Evolutionary conservation across 2,888 invertebrate species (phyloP), one percentile per base, ranked within the genome.

Genomic region (Callimorpha dominula): DNA sequence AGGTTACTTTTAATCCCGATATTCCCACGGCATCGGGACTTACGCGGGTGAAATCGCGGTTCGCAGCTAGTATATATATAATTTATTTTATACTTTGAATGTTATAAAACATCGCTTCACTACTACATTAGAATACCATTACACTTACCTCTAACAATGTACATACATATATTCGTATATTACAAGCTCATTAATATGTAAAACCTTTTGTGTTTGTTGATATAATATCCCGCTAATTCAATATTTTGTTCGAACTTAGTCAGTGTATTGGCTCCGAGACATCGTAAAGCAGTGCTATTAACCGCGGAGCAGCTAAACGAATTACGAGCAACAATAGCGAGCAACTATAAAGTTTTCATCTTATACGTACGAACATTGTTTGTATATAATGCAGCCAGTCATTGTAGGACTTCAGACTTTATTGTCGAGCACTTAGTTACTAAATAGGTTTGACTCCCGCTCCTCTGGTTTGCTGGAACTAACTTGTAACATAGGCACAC

Each of bases 231-330:
- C 54, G 54, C 52, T 5, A 54, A 63, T 72, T 49, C 57, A 68
- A 64, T 12, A 68, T 52, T 57, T 68, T 43, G 12, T 12, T n/a
- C 14, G 8, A 4, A 49, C 68, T 57, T 57, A 64, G 15, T 40
- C 17, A 6, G 1, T 63, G 31, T 54, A 64, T 68, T 46, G 64
- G 46, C 60, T 75, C 68, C n/a, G 73, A 64, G 76, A 63, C 50
- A 71, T 73, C 77, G 71, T 82, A 83, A 79, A 83, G 66, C 75
- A 81, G 68, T 69, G 76, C 77, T 75, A 78, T 82, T 82, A 82
- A 73, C 73, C 71, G 46, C 54, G 70, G 75, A 52, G 50, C 74
- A 72, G 69, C 74, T 82, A 81, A 82, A 74, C 78, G 78, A 81
- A 81, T 78, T 79, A 85, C 75, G 81, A 82, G 73, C 83, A 71